A percentile compares a stretch with the other conserved stretches of the same genome.
Conservation (phyloP, 2,888 invertebrate species). For the Empis livida region DNA sequence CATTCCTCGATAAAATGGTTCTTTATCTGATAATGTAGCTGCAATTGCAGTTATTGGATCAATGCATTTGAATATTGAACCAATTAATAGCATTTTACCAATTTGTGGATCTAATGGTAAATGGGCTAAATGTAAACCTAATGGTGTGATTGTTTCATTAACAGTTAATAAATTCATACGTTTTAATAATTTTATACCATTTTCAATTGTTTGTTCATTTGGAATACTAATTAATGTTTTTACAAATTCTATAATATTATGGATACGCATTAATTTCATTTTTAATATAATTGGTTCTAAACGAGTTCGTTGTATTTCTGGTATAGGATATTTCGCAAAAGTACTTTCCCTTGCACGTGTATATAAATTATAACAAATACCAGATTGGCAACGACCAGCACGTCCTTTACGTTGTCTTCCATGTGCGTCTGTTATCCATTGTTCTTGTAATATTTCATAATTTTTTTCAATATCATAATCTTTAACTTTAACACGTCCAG, state of each 20-base stretch:
- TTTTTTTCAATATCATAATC: slow-evolving; percentile 62
- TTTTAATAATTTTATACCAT: slow-evolving; percentile 45
- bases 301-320: slow-evolving; percentile 71
- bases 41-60: slow-evolving; percentile 81
- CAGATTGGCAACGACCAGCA: slow-evolving; percentile 78
- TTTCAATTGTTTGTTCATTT: slow-evolving; percentile 46
- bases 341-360: slow-evolving; percentile 49
- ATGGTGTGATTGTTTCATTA: slow-evolving; percentile 68
- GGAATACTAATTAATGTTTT: slow-evolving; percentile 65
- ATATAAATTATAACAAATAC: slow-evolving; percentile 75
- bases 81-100: slow-evolving; percentile 81
- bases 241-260: slow-evolving; percentile 51
- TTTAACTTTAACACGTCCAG: slow-evolving; percentile 68
- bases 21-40: slow-evolving; percentile 74
- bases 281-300: slow-evolving; percentile 75
- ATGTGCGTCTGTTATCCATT: slow-evolving; percentile 77
- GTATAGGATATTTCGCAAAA: slow-evolving; percentile 55
- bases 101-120: slow-evolving; percentile 84
- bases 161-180: slow-evolving; percentile 59
- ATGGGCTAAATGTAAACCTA: slow-evolving; percentile 65
- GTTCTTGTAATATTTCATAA: slow-evolving; percentile 55
- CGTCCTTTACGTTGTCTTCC: slow-evolving; percentile 73
- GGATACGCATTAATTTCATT: slow-evolving; percentile 64
- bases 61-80: slow-evolving; percentile 73
- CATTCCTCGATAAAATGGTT: slow-evolving; percentile 64